Evolutionary conservation across 1,140 invertebrate genomes (phyloP), one percentile per base, ranked within the genome.

Genomic region (Laupala kohalensis): DNA sequence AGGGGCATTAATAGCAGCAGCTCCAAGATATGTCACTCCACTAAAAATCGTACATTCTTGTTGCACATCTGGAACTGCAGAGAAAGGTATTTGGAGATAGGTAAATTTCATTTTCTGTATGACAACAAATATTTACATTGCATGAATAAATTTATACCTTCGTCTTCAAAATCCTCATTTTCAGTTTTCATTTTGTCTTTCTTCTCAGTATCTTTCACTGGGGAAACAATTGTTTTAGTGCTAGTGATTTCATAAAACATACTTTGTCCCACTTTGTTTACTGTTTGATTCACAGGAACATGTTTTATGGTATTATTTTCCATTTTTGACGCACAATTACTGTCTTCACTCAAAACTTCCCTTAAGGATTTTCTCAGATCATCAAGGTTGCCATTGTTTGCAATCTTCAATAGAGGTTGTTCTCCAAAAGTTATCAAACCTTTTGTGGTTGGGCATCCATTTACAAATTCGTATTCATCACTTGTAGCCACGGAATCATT

Each of bases 11-110:
- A 99, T 96, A 72, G 89, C 89, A 65, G 95, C 92, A 13, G 93
- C 92, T 30, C 97, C 96, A 72, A 99, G 84, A 83, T 98, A 99
- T 69, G 92, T 94, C 27, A 99, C 92, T 23, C 94, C 92, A 79
- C 94, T 91, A 80, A 97, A 98, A 76, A 96, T 88, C 70, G 92
- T 94, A 77, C 92, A 94, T 73, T 95, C 92, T 80, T 93, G 91
- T 78, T 91, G 88, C 67, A 91, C 87, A 79, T 92, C 89, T 84
- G 78, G 72, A 75, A 78, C 75, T 68, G 65, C n/a, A 63, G n/a
- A n/a, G n/a, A n/a, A n/a, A n/a, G n/a, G n/a, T n/a, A n/a, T n/a
- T n/a, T n/a, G n/a, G n/a, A n/a, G 12, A 13, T n/a, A 62, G n/a
- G 53, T 62, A n/a, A 12, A 62, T 62, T 13, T 62, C 12, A 12